A percentile compares a stretch with the other conserved stretches of the same genome.
These are phyloP conservation scores for Calephelis nemesis DNA, from an alignment of 1,140 invertebrate genomes.

Conservation along the genomic window DNA sequence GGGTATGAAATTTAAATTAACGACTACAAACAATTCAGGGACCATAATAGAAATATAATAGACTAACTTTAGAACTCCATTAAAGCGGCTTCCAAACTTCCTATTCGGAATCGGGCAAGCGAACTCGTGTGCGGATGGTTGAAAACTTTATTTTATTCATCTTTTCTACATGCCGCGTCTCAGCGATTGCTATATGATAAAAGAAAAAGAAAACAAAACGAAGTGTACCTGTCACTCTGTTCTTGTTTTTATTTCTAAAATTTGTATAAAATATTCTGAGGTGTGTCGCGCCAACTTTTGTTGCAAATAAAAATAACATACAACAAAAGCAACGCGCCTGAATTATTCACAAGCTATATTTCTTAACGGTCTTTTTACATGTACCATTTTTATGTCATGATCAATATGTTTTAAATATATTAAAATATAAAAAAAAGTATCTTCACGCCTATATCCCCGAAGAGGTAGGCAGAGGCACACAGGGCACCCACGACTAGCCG, in stretches of 20 bases:
- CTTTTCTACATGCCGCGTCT: conserved; percentile 52
- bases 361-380: conserved; percentile 22
- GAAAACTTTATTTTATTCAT: conserved; percentile 73
- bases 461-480: no score
- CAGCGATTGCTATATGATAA: conserved; percentile 65
- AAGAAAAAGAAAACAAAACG: conserved; percentile 70
- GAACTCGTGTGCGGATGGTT: conserved; percentile 47
- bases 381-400: conserved; percentile 4
- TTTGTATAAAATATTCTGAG: conserved; percentile 77
- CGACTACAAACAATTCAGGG: conserved; percentile 61
- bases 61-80: conserved; percentile 65
- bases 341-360: conserved; percentile 31
- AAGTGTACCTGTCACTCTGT: conserved; percentile 74
- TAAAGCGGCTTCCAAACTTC: conserved; percentile 62
- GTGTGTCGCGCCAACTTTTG: conserved; percentile 58
- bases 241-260: conserved; percentile 76
- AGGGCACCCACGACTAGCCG: no score
- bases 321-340: conserved; percentile 34
- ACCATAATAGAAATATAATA: conserved; percentile 67
- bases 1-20: conserved; percentile 67
- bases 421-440: no score
- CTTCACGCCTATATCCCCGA: no score
- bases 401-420: not conserved
- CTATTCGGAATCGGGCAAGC: conserved; percentile 51
- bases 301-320: conserved; percentile 48